Percentiles rank a stretch among this genome's conserved stretches.
phyloP scores from a whole-genome alignment of 2,797 vertebrate species.

The Cossypha heuglini region DNA sequence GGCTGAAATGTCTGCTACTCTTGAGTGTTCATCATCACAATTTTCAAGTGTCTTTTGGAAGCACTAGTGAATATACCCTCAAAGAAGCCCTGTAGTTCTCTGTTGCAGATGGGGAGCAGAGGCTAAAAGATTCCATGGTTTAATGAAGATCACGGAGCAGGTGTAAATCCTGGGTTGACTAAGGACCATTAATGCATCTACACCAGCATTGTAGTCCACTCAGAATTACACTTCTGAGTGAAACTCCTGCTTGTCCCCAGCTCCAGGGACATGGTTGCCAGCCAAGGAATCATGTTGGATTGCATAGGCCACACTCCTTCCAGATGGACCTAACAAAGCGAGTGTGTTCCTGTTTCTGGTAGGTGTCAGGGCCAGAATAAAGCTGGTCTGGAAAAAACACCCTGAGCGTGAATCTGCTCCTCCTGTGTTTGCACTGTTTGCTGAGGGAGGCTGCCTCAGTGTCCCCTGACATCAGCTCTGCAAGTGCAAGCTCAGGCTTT shows the following conservation, averaged over 20 bases:
- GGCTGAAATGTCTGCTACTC: neutral
- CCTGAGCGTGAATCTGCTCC: rapidly evolving
- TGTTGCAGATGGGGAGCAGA: neutral
- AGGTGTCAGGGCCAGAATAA: neutral
- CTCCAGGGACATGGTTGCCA: neutral
- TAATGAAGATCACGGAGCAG: neutral
- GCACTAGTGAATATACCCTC: neutral
- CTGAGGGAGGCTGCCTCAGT: neutral
- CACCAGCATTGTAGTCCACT: neutral
- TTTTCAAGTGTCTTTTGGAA: neutral
- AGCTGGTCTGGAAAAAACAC: neutral
- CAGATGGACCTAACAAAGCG: rapidly evolving
- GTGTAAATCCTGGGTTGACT: neutral
- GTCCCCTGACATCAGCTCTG: rapidly evolving
- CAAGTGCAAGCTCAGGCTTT: neutral
- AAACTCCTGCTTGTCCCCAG: neutral
- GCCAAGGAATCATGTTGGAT: neutral
- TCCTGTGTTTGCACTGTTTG: neutral
- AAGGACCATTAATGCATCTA: neutral
- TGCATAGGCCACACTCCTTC: neutral
- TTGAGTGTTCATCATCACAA: neutral
- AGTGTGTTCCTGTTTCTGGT: neutral
- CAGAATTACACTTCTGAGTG: neutral
- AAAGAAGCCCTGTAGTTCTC: neutral
- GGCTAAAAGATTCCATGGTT: neutral